phyloP scores from a whole-genome alignment of 2,797 vertebrate species.

The Muscicapa comitata region DNA sequence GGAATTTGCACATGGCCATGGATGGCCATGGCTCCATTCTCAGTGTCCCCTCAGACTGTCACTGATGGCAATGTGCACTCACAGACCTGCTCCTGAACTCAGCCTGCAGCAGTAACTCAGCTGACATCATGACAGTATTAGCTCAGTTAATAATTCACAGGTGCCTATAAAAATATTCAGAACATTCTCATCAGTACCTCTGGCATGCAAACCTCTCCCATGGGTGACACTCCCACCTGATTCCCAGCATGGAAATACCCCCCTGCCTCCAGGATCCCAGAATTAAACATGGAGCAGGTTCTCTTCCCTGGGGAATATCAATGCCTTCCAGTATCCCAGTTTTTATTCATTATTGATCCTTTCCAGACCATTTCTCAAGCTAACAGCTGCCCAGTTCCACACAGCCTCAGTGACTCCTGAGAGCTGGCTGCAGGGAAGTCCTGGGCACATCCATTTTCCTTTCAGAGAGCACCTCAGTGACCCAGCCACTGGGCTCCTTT shows the following conservation, averaged over 20 bases:
- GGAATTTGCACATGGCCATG: neutral
- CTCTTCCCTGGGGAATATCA: neutral
- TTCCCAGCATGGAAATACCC: neutral
- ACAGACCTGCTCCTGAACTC: neutral
- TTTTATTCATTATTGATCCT: neutral
- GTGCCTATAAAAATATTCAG: neutral
- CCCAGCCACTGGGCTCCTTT: neutral
- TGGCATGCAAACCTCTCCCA: neutral
- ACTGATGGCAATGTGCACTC: neutral
- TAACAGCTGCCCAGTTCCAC: neutral
- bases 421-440: neutral
- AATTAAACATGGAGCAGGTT: neutral
- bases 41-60: neutral
- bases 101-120: neutral
- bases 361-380: slow-evolving; percentile 2
- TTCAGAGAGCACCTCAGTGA: neutral
- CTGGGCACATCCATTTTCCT: neutral
- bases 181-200: neutral
- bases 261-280: neutral
- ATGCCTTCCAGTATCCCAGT: neutral
- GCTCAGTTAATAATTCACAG: neutral
- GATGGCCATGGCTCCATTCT: neutral
- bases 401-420: neutral
- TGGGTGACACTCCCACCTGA: neutral
- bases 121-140: neutral